Evolutionary conservation across 2,113 vertebrate genomes (phyloP).

Genomic region (Laticauda laticaudata): DNA sequence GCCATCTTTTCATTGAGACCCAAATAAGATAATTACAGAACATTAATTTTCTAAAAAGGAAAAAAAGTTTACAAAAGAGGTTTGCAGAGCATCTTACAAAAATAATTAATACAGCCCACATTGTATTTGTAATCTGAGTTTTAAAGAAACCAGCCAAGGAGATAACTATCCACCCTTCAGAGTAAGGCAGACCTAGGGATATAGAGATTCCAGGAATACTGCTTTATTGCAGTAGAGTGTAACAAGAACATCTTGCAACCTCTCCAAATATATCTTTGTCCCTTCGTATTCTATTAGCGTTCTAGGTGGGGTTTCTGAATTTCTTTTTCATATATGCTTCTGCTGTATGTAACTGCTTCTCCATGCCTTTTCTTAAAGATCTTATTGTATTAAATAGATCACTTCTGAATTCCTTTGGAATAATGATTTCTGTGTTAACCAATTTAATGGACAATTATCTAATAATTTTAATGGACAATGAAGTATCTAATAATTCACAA

Average conservation of each 20-base stretch:
- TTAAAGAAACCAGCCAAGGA: neutral
- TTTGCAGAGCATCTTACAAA: neutral
- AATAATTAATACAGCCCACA: neutral
- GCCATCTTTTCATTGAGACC: constrained; percentile 62
- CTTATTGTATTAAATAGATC: neutral
- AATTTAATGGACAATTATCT: neutral
- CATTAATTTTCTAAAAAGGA: constrained; percentile 25
- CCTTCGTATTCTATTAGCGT: neutral
- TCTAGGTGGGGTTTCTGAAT: neutral
- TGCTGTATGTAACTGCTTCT: neutral
- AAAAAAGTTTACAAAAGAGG: neutral
- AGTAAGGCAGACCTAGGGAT: neutral
- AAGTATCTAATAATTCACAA: neutral
- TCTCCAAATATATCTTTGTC: neutral
- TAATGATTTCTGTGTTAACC: neutral
- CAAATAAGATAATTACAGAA: constrained; percentile 51
- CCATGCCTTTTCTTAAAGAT: neutral
- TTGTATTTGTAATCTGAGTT: neutral
- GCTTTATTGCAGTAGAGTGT: neutral
- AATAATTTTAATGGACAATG: neutral
- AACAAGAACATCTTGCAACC: neutral
- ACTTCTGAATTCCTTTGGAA: neutral
- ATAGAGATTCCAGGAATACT: neutral
- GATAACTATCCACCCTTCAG: neutral
- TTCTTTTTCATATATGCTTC: neutral